These are phyloP conservation scores for Lapara coniferarum DNA, from an alignment of 2,888 invertebrate species.

Conservation along the genomic window DNA sequence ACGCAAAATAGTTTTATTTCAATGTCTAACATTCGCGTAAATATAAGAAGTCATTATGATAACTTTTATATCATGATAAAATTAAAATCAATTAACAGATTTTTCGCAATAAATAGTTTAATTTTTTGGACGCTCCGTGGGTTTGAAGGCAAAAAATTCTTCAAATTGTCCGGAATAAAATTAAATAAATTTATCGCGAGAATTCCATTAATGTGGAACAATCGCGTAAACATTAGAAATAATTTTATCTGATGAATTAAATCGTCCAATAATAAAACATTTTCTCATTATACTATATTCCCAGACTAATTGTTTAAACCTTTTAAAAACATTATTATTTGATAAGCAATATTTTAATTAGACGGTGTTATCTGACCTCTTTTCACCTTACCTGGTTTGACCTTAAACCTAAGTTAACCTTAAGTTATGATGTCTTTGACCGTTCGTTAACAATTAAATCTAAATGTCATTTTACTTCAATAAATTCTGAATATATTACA, in stretches of 20 bases:
- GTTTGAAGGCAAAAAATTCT: too few relatives aligned
- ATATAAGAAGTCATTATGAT: too few relatives aligned
- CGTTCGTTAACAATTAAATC: neutral
- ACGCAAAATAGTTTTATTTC: too few relatives aligned
- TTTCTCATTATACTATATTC: neutral
- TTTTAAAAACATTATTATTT: conserved; percentile 3
- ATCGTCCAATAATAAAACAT: neutral
- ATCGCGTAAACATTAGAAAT: too few relatives aligned
- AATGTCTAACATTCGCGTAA: too few relatives aligned
- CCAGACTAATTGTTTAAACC: neutral
- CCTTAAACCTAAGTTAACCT: neutral
- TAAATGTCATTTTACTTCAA: neutral
- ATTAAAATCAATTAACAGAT: too few relatives aligned
- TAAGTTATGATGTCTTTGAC: conserved; percentile 14
- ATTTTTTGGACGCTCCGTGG: too few relatives aligned
- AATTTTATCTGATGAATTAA: neutral
- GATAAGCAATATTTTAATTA: conserved; percentile 1
- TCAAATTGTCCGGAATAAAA: too few relatives aligned
- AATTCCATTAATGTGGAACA: too few relatives aligned
- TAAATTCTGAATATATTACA: neutral
- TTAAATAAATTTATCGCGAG: too few relatives aligned
- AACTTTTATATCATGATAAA: too few relatives aligned
- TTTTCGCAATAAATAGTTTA: too few relatives aligned
- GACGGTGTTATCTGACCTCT: neutral
- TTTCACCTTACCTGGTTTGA: neutral